A percentile compares a stretch with the other conserved stretches of the same genome.
Conservation (phyloP, 2,888 invertebrate genomes). For the Barypeithes pellucidus region DNA sequence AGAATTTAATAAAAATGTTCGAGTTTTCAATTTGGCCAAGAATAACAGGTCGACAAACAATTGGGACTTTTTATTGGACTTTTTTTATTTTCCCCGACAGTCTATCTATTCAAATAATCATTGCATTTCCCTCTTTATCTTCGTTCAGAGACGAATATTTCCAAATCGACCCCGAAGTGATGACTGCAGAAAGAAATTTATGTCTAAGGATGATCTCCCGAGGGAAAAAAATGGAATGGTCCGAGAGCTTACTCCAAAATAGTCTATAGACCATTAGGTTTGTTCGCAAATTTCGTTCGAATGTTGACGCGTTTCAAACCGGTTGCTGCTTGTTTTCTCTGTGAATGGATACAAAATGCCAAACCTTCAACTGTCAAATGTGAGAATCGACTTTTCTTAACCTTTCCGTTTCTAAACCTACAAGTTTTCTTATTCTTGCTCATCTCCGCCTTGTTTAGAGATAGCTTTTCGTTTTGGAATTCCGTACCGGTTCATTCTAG, state of each 20-base stretch:
- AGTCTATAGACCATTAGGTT: no score
- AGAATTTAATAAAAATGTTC: conserved; percentile 2
- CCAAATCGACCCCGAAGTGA: conserved; percentile 40
- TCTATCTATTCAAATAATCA: conserved; percentile 32
- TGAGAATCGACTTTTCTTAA: no score
- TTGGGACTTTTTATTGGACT: conserved; percentile 11
- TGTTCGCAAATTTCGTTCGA: no score
- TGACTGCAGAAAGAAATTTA: conserved; percentile 34
- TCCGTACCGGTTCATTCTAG: no score
- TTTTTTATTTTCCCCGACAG: conserved; percentile 4
- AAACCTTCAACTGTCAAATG: no score
- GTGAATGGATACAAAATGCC: no score
- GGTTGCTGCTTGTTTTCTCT: no score
- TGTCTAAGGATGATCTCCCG: conserved; percentile 17
- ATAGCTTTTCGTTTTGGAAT: no score
- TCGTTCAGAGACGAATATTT: conserved; percentile 34
- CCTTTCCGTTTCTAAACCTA: no score
- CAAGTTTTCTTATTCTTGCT: no score
- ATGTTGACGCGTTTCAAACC: no score
- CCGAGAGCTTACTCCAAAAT: conserved; percentile 1
- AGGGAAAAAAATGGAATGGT: conserved; percentile 19
- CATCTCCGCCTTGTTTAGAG: no score
- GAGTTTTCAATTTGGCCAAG: not conserved
- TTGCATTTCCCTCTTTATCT: conserved; percentile 26
- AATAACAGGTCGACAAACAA: conserved; percentile 10